These are phyloP conservation scores for Dascillus cervinus DNA, from an alignment of 2,888 invertebrate species.

Conservation along the genomic window DNA sequence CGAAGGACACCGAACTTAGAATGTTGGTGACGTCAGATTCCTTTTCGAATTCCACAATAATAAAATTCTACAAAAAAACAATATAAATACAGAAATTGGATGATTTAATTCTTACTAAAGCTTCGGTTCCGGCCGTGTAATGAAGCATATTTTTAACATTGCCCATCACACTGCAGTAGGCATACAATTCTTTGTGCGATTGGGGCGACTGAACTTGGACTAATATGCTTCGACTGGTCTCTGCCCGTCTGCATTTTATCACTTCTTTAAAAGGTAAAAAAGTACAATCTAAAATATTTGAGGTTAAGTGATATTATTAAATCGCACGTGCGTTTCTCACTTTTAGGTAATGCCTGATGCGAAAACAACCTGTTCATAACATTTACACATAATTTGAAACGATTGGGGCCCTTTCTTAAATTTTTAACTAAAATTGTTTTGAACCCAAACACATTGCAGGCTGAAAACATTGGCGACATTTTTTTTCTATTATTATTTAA, in stretches of 20 bases:
- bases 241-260: slow-evolving; percentile 49
- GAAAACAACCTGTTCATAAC: no score
- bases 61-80: slow-evolving; percentile 52
- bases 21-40: slow-evolving; percentile 48
- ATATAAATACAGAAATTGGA: slow-evolving; percentile 4
- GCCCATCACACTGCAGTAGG: slow-evolving; percentile 63
- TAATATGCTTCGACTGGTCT: slow-evolving; percentile 63
- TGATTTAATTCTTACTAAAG: slow-evolving; percentile 23
- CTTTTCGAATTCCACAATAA: slow-evolving; percentile 64
- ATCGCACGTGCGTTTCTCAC: no score
- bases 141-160: slow-evolving; percentile 57
- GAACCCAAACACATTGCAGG: no score
- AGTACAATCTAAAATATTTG: neutral
- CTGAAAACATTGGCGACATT: no score
- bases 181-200: slow-evolving; percentile 58
- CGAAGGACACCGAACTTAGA: slow-evolving; percentile 50
- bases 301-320: no score
- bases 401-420: no score
- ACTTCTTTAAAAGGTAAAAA: slow-evolving; percentile 48
- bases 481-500: no score
- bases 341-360: no score
- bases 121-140: slow-evolving; percentile 44
- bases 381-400: no score
- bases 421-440: no score
- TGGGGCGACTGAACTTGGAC: slow-evolving; percentile 69